Conservation (phyloP, 2,113 vertebrate species). For the Eubucco bourcierii region DNA sequence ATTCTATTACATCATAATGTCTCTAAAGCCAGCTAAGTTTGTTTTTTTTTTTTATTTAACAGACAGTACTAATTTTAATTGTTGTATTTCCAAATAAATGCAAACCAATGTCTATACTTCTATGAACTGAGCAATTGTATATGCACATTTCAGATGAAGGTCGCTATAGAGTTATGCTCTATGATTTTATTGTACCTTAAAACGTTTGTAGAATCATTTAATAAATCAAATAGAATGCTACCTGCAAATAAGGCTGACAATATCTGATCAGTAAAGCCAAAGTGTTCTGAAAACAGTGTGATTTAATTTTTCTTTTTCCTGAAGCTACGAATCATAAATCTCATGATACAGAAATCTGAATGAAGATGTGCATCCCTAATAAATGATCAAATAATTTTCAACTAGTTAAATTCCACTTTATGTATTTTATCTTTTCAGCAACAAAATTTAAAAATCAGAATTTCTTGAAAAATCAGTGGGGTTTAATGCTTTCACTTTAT, state of each 20-base stretch:
- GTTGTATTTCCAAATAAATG: neutral
- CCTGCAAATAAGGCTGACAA: conserved; percentile 54
- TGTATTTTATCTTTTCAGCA: conserved; percentile 7
- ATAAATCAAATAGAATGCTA: conserved; percentile 43
- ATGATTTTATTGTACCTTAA: conserved; percentile 33
- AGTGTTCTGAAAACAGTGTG: conserved; percentile 7
- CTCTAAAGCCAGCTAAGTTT: neutral
- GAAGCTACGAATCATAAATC: neutral
- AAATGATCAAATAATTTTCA: conserved; percentile 26
- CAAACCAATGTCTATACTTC: neutral
- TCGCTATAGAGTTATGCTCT: conserved; percentile 25
- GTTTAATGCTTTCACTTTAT: neutral
- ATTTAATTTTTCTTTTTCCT: neutral
- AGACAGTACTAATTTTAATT: neutral
- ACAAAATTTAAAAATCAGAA: neutral
- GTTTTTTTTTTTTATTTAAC: neutral
- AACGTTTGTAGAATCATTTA: conserved; percentile 28
- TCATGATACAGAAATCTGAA: neutral
- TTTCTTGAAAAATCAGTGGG: neutral
- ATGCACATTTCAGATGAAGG: neutral
- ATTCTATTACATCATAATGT: neutral
- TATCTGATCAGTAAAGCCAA: conserved; percentile 53
- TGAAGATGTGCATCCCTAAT: neutral
- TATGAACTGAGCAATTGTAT: neutral
- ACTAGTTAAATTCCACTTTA: neutral